Evolutionary conservation across 2,797 vertebrate species (phyloP).

Genomic region (Sparidentex hasta): DNA sequence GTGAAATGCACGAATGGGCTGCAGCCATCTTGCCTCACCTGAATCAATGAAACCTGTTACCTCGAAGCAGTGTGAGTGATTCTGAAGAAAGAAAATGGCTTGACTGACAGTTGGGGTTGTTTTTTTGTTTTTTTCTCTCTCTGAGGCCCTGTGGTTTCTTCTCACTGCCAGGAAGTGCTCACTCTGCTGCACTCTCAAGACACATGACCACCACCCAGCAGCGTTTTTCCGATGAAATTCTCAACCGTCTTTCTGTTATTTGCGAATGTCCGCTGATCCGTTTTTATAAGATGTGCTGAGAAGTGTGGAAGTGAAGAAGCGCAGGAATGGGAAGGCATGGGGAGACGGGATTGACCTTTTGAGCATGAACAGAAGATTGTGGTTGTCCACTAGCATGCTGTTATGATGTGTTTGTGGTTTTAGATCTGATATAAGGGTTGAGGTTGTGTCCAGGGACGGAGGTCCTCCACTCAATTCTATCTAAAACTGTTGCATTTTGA

Average conservation of each 20-base stretch:
- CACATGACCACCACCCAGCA: constrained; percentile 49
- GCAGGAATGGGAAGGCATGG: constrained; percentile 28
- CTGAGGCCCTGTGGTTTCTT: not conserved
- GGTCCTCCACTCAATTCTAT: constrained; percentile 49
- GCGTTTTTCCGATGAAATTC: constrained; percentile 48
- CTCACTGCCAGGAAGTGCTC: constrained; percentile 32
- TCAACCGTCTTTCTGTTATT: constrained; percentile 38
- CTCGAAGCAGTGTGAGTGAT: constrained; percentile 50
- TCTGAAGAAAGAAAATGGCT: constrained; percentile 25
- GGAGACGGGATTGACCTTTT: constrained; percentile 32
- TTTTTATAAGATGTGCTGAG: constrained; percentile 32
- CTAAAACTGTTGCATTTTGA: constrained; percentile 60
- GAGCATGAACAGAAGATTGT: constrained; percentile 67
- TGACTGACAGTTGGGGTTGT: not conserved
- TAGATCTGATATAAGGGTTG: constrained; percentile 62
- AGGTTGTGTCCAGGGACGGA: constrained; percentile 51
- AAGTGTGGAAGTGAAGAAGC: constrained; percentile 16
- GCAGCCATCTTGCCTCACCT: constrained; percentile 66
- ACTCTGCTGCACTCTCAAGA: constrained; percentile 33
- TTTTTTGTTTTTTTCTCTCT: not conserved
- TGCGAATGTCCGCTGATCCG: constrained; percentile 24
- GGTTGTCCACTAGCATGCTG: constrained; percentile 73
- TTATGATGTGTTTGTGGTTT: constrained; percentile 72
- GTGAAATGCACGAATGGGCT: constrained; percentile 24
- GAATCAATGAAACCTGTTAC: constrained; percentile 49